Evolutionary conservation across 2,888 invertebrate species (phyloP).

Genomic region (Platynereis dumerilii): DNA sequence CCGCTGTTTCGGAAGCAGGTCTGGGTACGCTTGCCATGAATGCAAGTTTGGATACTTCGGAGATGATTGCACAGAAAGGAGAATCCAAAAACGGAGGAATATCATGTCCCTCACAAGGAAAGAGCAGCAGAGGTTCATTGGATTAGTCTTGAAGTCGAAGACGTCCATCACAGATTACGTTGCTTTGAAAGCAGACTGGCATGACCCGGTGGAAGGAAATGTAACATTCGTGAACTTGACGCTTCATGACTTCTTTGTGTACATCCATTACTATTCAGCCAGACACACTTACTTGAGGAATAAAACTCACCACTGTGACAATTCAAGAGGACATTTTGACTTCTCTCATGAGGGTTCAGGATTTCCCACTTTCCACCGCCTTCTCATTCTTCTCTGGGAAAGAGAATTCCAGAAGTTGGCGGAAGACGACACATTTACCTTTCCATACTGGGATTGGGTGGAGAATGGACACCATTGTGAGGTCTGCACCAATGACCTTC

Average conservation of each 20-base stretch:
- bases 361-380: slow-evolving; percentile 31
- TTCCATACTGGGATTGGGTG: slow-evolving; percentile 25
- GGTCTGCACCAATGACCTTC: slow-evolving; percentile 29
- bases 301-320: slow-evolving; percentile 1
- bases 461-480: slow-evolving; percentile 16
- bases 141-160: slow-evolving; percentile 12
- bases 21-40: slow-evolving; percentile 24
- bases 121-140: slow-evolving; percentile 18
- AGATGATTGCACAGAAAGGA: slow-evolving; percentile 9
- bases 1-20: slow-evolving; percentile 15
- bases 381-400: slow-evolving; percentile 26
- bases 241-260: slow-evolving; percentile 17
- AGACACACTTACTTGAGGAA: slow-evolving; percentile 15
- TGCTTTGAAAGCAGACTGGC: slow-evolving; percentile 1
- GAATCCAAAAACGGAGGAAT: slow-evolving; percentile 17
- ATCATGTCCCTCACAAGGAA: slow-evolving; percentile 4
- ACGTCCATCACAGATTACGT: slow-evolving; percentile 12
- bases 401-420: slow-evolving; percentile 23
- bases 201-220: slow-evolving; percentile 10
- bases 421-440: slow-evolving; percentile 17
- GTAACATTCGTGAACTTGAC: background rate
- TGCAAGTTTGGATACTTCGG: slow-evolving; percentile 26
- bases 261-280: slow-evolving; percentile 22
- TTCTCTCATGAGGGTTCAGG: slow-evolving; percentile 27
- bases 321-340: slow-evolving; percentile 16